phyloP scores from a whole-genome alignment of 2,888 invertebrate species.

The Apomyelois bistriatella region DNA sequence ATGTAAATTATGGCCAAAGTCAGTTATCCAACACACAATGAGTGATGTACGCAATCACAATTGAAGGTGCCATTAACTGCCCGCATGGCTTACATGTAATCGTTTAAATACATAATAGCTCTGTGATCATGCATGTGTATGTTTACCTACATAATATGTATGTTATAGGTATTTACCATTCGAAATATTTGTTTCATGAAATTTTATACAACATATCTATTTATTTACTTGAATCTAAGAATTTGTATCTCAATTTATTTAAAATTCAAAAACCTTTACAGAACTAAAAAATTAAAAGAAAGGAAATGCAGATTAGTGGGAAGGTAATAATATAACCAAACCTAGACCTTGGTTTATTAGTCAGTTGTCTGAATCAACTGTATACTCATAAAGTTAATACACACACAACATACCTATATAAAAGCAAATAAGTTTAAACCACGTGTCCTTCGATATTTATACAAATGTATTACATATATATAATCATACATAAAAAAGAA shows the following conservation, averaged over 20 bases:
- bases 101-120: conserved; percentile 40
- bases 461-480: too few species aligned
- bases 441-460: too few species aligned
- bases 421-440: neutral
- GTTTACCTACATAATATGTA: neutral
- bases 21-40: conserved; percentile 36
- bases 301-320: neutral
- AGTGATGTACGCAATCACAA: conserved; percentile 36
- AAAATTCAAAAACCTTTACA: too few species aligned
- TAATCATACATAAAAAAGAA: too few species aligned
- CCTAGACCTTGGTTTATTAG: conserved; percentile 17
- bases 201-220: too few species aligned
- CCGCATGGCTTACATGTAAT: conserved; percentile 50
- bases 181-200: too few species aligned
- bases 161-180: too few species aligned
- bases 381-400: conserved; percentile 40
- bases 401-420: conserved; percentile 33
- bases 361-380: conserved; percentile 34
- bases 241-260: too few species aligned
- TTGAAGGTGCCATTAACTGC: conserved; percentile 44
- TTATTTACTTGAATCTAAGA: too few species aligned
- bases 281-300: neutral
- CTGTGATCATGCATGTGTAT: conserved; percentile 31
- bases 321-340: too few species aligned
- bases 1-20: conserved; percentile 35